Conservation (phyloP, 53 echinoderm and acorn worm genomes). For the Holothuria scabra region DNA sequence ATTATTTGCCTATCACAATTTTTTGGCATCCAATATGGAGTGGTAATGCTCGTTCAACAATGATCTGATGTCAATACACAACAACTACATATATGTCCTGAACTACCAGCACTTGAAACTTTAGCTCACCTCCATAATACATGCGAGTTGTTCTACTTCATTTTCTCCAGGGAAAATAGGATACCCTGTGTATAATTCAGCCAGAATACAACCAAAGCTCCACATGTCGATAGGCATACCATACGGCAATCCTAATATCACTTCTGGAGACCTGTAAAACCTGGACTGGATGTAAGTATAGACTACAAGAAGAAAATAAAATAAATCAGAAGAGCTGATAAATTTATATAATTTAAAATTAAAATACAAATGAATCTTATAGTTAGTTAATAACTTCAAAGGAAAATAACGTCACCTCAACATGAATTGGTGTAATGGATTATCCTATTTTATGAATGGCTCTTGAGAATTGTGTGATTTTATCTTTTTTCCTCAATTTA, state of each 20-base stretch:
- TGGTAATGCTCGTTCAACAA: too few relatives aligned
- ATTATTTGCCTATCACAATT: too few relatives aligned
- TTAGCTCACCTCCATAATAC: conserved; percentile 88
- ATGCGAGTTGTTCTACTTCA: conserved; percentile 92
- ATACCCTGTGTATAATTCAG: conserved; percentile 92
- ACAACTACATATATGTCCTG: too few relatives aligned
- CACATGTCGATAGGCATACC: conserved; percentile 89
- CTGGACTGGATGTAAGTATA: conserved; percentile 97
- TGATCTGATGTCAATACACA: too few relatives aligned
- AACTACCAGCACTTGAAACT: not conserved
- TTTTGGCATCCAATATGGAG: too few relatives aligned
- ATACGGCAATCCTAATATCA: conserved; percentile 86
- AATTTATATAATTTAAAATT: too few relatives aligned
- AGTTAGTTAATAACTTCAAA: not conserved
- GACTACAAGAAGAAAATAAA: conserved; percentile 53
- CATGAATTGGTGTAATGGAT: too few relatives aligned
- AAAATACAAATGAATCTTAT: not conserved
- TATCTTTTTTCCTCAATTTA: too few relatives aligned
- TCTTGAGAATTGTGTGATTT: too few relatives aligned
- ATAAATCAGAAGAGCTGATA: too few relatives aligned
- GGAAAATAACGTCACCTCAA: not conserved
- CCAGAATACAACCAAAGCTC: conserved; percentile 93
- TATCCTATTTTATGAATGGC: too few relatives aligned
- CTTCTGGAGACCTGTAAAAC: conserved; percentile 94
- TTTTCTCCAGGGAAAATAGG: conserved; percentile 94